phyloP scores from a whole-genome alignment of 2,113 vertebrate species.

The Mixornis gularis region DNA sequence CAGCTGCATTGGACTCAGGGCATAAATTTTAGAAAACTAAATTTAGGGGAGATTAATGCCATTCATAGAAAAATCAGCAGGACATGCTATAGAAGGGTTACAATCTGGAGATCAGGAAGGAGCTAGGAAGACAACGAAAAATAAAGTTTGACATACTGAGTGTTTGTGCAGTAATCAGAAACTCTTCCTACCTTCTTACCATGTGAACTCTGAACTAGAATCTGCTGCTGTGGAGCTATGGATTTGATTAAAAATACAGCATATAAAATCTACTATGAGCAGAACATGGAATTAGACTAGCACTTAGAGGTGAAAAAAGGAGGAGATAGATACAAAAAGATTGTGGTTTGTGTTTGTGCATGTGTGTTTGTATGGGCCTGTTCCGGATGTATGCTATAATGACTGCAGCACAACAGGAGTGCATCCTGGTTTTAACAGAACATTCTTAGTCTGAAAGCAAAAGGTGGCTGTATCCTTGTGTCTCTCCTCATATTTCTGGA shows the following conservation, averaged over 20 bases:
- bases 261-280: not conserved
- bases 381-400: not conserved
- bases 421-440: not conserved
- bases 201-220: not conserved
- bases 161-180: not conserved
- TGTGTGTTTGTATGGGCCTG: rapidly evolving
- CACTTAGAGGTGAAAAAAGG: not conserved
- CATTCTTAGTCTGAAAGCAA: not conserved
- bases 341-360: not conserved
- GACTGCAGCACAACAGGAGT: not conserved
- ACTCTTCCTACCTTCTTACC: not conserved
- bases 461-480: not conserved
- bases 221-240: not conserved
- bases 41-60: not conserved
- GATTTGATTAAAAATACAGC: not conserved
- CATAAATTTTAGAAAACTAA: not conserved
- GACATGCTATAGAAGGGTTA: not conserved
- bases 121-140: not conserved
- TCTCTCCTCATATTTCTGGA: not conserved
- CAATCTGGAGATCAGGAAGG: not conserved
- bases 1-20: rapidly evolving
- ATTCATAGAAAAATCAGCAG: not conserved
- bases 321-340: not conserved
- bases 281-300: not conserved
- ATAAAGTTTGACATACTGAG: not conserved